A percentile compares a stretch with the other conserved stretches of the same genome.
phyloP scores from a whole-genome alignment of 2,797 vertebrate genomes.

The Enteromius afrohamiltoni region DNA sequence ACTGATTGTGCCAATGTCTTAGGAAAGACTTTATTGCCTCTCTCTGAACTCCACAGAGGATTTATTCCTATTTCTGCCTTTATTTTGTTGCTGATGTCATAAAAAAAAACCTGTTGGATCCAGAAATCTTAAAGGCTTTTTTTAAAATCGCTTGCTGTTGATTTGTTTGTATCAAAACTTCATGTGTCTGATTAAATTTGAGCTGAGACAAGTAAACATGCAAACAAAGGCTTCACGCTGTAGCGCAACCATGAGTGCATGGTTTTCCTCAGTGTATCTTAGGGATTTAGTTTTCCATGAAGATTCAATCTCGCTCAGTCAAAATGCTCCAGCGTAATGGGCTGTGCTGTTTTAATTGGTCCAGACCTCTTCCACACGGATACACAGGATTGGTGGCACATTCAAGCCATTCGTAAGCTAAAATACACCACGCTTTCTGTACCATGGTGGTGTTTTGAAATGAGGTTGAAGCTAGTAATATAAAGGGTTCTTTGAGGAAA shows the following conservation, averaged over 20 bases:
- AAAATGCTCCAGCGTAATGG: constrained; percentile 16
- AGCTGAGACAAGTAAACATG: constrained; percentile 5
- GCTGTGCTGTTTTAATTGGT: constrained; percentile 7
- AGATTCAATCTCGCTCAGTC: not conserved
- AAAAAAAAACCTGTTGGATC: not conserved
- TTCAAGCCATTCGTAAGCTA: not conserved
- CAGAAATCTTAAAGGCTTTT: not conserved
- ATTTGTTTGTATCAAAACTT: constrained; percentile 16
- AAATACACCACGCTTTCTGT: constrained; percentile 2
- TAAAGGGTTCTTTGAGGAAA: constrained; percentile 39
- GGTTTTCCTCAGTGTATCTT: not conserved
- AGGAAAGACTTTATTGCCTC: constrained; percentile 53
- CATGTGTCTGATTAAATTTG: constrained; percentile 10
- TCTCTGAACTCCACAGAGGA: constrained; percentile 51
- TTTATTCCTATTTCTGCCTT: constrained; percentile 49
- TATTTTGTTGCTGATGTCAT: constrained; percentile 39
- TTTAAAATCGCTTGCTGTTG: not conserved
- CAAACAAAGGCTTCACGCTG: constrained; percentile 22
- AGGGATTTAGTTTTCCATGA: constrained; percentile 2
- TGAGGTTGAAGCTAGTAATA: constrained; percentile 49
- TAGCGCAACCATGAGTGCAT: not conserved
- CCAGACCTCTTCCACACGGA: not conserved
- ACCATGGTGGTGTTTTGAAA: constrained; percentile 45
- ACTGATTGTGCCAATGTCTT: constrained; percentile 51
- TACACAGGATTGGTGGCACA: not conserved